These are phyloP conservation scores for Siderastrea siderea DNA, from an alignment of 92 coral and sea anemone species.

Conservation along the genomic window DNA sequence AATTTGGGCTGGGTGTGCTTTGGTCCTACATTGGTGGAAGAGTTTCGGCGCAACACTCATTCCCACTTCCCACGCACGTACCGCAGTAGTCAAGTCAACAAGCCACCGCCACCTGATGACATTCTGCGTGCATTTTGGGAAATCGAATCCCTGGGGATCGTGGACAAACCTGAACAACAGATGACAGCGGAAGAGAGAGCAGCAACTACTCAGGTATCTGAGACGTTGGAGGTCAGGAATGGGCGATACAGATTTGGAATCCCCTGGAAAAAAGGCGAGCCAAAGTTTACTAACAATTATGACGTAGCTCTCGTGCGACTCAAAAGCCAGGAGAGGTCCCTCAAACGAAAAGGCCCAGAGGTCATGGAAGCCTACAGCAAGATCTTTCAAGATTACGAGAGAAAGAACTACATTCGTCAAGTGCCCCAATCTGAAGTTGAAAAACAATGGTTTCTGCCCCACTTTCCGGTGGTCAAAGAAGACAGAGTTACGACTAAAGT, in stretches of 20 bases:
- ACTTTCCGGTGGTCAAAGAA: slow-evolving; percentile 48
- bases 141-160: slow-evolving; percentile 62
- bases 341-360: slow-evolving; percentile 19
- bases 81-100: too few relatives aligned
- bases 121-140: slow-evolving; percentile 61
- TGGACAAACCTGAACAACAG: slow-evolving; percentile 1
- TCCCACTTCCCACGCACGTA: too few relatives aligned
- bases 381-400: slow-evolving; percentile 43
- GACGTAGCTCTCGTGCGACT: slow-evolving; percentile 53
- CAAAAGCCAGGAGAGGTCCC: slow-evolving; percentile 53
- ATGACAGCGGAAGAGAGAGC: slow-evolving; percentile 60
- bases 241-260: too few relatives aligned
- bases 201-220: slow-evolving; percentile 40
- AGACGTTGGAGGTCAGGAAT: slow-evolving; percentile 37
- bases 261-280: too few relatives aligned
- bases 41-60: slow-evolving; percentile 31
- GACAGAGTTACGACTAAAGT: slow-evolving; percentile 58
- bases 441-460: slow-evolving; percentile 46
- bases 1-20: slow-evolving; percentile 69
- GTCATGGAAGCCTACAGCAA: slow-evolving; percentile 34
- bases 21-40: slow-evolving; percentile 53
- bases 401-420: slow-evolving; percentile 38
- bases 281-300: slow-evolving; percentile 56
- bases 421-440: slow-evolving; percentile 9
- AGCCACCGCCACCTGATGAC: slow-evolving; percentile 33